phyloP scores from a whole-genome alignment of 2,113 vertebrate genomes.

The Leucoraja erinaceus region DNA sequence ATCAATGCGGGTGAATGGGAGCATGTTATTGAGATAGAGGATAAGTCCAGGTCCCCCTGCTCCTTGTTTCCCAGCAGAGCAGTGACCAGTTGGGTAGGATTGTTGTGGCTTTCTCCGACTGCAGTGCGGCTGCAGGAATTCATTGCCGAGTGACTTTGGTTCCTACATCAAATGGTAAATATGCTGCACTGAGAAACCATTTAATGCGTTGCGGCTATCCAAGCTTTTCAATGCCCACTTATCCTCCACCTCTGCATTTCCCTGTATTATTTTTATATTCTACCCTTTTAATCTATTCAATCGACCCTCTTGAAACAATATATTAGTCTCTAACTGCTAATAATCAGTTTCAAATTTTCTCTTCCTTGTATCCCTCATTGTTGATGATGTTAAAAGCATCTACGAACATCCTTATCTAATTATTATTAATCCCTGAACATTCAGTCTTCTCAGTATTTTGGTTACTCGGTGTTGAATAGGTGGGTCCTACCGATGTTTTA shows the following conservation, averaged over 20 bases:
- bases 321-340: neutral
- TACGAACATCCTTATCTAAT: no score
- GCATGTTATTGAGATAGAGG: no score
- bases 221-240: neutral
- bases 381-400: neutral
- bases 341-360: neutral
- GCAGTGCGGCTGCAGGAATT: neutral
- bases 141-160: neutral
- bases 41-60: no score
- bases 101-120: neutral
- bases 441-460: neutral
- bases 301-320: neutral
- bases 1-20: no score
- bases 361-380: neutral
- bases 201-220: neutral
- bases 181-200: neutral
- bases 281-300: neutral
- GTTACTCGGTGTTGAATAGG: neutral
- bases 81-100: neutral
- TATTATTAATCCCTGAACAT: neutral
- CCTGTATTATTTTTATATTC: neutral
- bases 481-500: neutral
- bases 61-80: no score
- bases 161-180: neutral
- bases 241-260: neutral